Conservation (phyloP, 2,888 invertebrate genomes). For the Macrosiphum euphorbiae region DNA sequence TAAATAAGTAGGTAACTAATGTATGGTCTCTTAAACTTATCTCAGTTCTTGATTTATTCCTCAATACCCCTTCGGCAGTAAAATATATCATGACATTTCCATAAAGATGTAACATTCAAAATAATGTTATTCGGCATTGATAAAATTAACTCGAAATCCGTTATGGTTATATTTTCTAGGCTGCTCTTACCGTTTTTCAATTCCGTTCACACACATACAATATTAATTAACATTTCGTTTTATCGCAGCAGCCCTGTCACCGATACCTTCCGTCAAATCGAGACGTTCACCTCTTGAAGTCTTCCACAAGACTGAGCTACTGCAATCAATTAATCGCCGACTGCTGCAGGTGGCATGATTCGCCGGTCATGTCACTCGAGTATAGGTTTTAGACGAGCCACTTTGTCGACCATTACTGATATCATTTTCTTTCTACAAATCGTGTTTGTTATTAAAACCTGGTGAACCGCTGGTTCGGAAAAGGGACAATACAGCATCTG, state of each 20-base stretch:
- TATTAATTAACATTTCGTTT: background rate
- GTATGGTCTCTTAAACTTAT: background rate
- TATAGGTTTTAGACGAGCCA: background rate
- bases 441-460: background rate
- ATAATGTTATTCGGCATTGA: background rate
- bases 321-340: background rate
- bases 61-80: background rate
- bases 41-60: background rate
- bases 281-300: background rate
- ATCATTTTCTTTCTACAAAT: background rate
- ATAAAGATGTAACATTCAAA: background rate
- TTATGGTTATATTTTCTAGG: background rate
- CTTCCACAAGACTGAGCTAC: background rate
- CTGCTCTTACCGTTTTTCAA: background rate
- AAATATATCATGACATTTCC: background rate
- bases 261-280: background rate
- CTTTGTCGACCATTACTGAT: background rate
- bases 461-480: background rate
- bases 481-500: background rate
- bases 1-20: background rate
- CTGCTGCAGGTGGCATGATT: background rate
- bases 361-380: background rate
- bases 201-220: background rate
- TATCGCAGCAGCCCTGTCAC: background rate
- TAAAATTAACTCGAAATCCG: background rate